Conservation (phyloP, 2,113 vertebrate species). For the Holacanthus passer region DNA sequence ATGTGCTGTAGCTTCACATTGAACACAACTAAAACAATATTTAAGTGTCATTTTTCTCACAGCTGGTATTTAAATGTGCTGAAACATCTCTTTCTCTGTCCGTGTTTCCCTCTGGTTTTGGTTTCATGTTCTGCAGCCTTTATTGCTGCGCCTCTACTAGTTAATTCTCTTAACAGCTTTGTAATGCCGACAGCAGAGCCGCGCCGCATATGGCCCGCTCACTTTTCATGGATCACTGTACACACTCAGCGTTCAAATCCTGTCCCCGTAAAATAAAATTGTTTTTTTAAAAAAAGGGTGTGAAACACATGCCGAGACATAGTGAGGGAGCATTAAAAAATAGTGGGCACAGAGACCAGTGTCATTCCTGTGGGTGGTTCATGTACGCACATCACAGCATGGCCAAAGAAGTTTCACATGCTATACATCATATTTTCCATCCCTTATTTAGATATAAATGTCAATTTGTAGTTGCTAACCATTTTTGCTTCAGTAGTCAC, state of each 20-base stretch:
- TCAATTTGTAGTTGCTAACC: conserved; percentile 10
- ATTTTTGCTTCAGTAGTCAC: not conserved
- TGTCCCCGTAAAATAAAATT: conserved; percentile 48
- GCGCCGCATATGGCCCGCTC: conserved; percentile 30
- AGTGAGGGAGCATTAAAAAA: conserved; percentile 18
- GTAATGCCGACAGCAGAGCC: conserved; percentile 66
- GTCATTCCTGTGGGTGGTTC: conserved; percentile 54
- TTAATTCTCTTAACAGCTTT: conserved; percentile 69
- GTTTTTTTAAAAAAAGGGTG: conserved; percentile 59
- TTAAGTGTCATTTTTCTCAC: conserved; percentile 41
- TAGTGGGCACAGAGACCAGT: conserved; percentile 15
- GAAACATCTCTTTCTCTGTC: conserved; percentile 11
- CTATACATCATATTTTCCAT: conserved; percentile 45
- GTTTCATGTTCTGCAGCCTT: conserved; percentile 73
- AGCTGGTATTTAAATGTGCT: conserved; percentile 45
- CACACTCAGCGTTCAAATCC: conserved; percentile 38
- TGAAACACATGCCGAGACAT: conserved; percentile 48
- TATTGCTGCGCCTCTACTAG: conserved; percentile 54
- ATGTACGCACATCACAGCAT: conserved; percentile 29
- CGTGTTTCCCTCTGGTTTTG: conserved; percentile 47
- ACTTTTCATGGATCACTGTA: conserved; percentile 47
- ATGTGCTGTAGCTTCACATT: not conserved
- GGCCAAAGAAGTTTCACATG: conserved; percentile 13
- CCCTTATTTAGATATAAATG: conserved; percentile 19
- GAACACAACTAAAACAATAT: conserved; percentile 1